Conservation (phyloP, 1,140 invertebrate genomes). For the Drosophila dunni region DNA sequence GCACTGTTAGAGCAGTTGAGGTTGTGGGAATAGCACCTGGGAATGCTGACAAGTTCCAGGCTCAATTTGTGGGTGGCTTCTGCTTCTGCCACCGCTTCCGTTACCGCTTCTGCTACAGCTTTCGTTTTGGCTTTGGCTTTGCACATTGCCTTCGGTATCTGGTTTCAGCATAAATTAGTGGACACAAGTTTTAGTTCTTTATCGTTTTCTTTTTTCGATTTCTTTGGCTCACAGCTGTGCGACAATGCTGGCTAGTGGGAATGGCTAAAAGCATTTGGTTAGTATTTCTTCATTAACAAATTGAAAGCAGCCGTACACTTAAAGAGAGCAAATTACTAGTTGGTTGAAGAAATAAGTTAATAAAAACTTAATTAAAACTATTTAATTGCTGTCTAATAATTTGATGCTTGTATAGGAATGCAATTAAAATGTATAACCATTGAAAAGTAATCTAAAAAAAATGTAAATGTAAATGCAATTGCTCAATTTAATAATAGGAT, state of each 20-base stretch:
- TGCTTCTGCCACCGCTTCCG: slow-evolving; percentile 11
- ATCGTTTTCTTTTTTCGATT: background rate
- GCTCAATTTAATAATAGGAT: too few relatives aligned
- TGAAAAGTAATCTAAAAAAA: too few relatives aligned
- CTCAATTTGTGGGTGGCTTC: slow-evolving; percentile 32
- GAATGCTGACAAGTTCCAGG: slow-evolving; percentile 26
- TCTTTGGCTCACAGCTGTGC: slow-evolving; percentile 46
- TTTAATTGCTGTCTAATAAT: too few relatives aligned
- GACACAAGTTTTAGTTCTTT: slow-evolving; percentile 2
- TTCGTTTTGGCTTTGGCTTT: slow-evolving; percentile 21
- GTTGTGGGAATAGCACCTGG: slow-evolving; percentile 34
- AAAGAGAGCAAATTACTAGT: too few relatives aligned
- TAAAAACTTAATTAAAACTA: too few relatives aligned
- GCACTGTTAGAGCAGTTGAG: background rate
- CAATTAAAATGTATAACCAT: too few relatives aligned
- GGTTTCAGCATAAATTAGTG: slow-evolving; percentile 59
- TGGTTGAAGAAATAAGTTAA: too few relatives aligned
- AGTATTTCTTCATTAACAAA: background rate
- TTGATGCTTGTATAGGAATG: too few relatives aligned
- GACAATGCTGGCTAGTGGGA: background rate
- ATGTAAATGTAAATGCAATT: too few relatives aligned
- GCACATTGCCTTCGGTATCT: slow-evolving; percentile 1
- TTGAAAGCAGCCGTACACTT: background rate
- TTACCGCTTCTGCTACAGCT: background rate
- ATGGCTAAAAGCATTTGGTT: background rate